Evolutionary conservation across 2,113 vertebrate genomes (phyloP), one percentile per base, ranked within the genome.

Genomic region (Sapajus apella): DNA sequence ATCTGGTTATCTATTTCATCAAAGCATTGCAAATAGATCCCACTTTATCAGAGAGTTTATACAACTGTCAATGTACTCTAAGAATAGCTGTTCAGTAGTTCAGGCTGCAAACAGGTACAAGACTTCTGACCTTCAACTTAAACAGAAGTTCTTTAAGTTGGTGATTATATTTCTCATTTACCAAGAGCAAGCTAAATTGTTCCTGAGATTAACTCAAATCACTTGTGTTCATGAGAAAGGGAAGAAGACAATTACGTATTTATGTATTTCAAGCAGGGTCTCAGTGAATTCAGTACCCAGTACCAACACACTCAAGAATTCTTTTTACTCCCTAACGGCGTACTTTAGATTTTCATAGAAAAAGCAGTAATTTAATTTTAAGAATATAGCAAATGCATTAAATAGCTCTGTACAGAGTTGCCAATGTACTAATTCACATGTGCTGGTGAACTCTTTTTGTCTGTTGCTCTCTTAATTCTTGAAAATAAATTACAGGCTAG

Each of bases 201-300:
- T 40, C 72, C 89, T 87, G 1, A 47, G 96, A 64, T 64, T 97
- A 77, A 3, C 7, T 95, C 83, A 77, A 64, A 93, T 27, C 50
- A 23, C 45, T 40, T 25, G 10, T 68, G 47, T 47, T 30, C 23
- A 50, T 35, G 9, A 23, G 16, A 11, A 3, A 45, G 40, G 25
- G 32, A 55, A 1, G 17, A 45, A 1, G 35, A n/a, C 35, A 25
- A 73, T 72, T 11, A 80, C 43, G 17, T 25, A 83, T 92, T 66
- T 70, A 83, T 92, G 97, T n/a, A 97, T 96, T 97, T 97, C 85
- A 98, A 72, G 79, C 32, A 96, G 40, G 43, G 0, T 6, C 68
- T 98, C 79, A 96, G 8, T 95, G 23, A 90, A 97, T 98, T 96
- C 47, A 96, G 86, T 55, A 96, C 94, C 97, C 75, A 90, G 91